Evolutionary conservation across 2,888 invertebrate species (phyloP).

Genomic region (Chrysodeixis includens): DNA sequence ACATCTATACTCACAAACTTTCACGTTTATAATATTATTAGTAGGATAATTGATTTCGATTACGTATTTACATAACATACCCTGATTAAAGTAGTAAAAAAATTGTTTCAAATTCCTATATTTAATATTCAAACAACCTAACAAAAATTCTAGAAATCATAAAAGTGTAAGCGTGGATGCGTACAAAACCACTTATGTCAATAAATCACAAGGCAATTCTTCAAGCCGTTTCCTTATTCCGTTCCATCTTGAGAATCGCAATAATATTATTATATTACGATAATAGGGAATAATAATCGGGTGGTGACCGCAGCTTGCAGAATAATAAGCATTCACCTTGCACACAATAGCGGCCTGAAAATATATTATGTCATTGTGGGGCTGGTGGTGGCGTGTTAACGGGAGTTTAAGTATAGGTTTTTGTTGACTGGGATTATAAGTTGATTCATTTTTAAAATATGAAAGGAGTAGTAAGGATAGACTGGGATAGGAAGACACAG

Average conservation of each 20-base stretch:
- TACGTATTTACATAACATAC: too few relatives aligned
- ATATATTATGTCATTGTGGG: slow-evolving; percentile 76
- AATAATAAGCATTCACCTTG: slow-evolving; percentile 75
- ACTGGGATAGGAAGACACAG: neutral
- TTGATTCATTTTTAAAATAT: neutral
- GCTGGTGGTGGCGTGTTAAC: slow-evolving; percentile 42
- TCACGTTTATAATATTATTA: too few relatives aligned
- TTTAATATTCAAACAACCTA: neutral
- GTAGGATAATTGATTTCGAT: too few relatives aligned
- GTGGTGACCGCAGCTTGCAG: slow-evolving; percentile 74
- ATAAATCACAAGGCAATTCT: slow-evolving; percentile 70
- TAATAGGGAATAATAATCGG: slow-evolving; percentile 73
- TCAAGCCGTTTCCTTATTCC: slow-evolving; percentile 79
- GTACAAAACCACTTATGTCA: slow-evolving; percentile 68
- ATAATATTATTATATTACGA: slow-evolving; percentile 75
- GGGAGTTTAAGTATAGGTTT: slow-evolving; percentile 16
- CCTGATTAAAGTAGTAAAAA: too few relatives aligned
- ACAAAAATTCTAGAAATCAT: slow-evolving; percentile 33
- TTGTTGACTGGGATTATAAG: neutral
- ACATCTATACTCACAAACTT: too few relatives aligned
- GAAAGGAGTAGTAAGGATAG: too few relatives aligned
- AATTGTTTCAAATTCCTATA: neutral
- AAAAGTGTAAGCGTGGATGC: slow-evolving; percentile 32
- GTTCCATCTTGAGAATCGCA: slow-evolving; percentile 67
- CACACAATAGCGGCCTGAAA: slow-evolving; percentile 73